Evolutionary conservation across 2,888 invertebrate genomes (phyloP).

Genomic region (Selenia dentaria): DNA sequence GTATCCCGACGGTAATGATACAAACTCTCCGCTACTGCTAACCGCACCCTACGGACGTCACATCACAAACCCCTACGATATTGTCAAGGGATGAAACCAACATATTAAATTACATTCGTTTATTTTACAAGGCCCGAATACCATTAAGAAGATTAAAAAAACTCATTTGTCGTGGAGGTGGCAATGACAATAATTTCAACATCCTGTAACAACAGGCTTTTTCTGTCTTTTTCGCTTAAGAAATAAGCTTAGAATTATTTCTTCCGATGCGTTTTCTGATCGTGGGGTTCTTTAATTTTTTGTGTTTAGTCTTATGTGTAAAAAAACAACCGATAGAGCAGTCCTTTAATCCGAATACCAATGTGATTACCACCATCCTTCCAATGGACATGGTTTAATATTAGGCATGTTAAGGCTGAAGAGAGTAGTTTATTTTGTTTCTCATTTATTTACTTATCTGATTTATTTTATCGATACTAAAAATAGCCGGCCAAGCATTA

Average conservation of each 20-base stretch:
- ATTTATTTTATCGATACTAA: no score
- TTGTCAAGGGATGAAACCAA: constrained; percentile 28
- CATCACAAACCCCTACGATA: constrained; percentile 20
- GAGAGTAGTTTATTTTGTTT: no score
- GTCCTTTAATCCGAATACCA: constrained; percentile 31
- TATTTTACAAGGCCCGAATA: constrained; percentile 38
- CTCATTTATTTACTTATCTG: no score
- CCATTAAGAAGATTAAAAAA: constrained; percentile 33
- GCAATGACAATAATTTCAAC: constrained; percentile 43
- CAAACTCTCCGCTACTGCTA: constrained; percentile 23
- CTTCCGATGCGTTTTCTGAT: constrained; percentile 49
- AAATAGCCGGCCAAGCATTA: no score
- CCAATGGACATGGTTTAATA: not conserved
- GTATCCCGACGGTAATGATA: constrained; percentile 47
- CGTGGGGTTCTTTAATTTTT: constrained; percentile 29
- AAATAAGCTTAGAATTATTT: constrained; percentile 57
- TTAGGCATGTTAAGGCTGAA: no score
- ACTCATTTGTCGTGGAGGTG: constrained; percentile 32
- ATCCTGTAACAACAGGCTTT: constrained; percentile 52
- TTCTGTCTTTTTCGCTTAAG: constrained; percentile 25
- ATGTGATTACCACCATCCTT: constrained; percentile 9
- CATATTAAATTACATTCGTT: constrained; percentile 44
- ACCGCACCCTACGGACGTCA: constrained; percentile 20
- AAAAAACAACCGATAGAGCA: constrained; percentile 36
- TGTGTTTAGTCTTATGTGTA: constrained; percentile 8